Evolutionary conservation across 2,113 vertebrate species (phyloP), one percentile per base, ranked within the genome.

Genomic region (Neolamprologus fasciatus): DNA sequence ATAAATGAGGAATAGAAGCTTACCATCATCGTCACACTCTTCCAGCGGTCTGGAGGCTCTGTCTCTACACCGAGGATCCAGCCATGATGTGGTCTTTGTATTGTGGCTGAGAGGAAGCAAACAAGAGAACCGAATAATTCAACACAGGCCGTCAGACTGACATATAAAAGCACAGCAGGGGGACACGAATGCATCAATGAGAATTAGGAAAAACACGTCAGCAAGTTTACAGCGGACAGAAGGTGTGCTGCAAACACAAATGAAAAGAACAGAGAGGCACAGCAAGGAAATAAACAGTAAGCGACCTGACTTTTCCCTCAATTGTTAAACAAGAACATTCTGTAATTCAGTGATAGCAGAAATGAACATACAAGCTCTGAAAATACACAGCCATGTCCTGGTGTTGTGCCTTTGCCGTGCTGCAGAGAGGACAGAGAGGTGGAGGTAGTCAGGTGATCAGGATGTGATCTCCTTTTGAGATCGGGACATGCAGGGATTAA

Each of bases 21-120:
- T 98, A 99, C 99, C 99, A 97, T 99, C 98, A 88, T 99, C 99
- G 89, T 99, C 98, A 96, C 99, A 99, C 96, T 99, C 98, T 95
- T 99, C 98, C 94, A 98, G 96, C 93, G 98, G 97, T 95, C 99
- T 98, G 91, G 97, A 97, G 93, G 97, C 97, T 96, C 99, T 99
- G 95, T 97, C 98, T 96, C 98, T 96, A 96, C 98, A 99, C 95
- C 99, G 98, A 94, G 99, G 99, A 95, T 99, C 99, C 94, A 99
- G 95, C 98, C 99, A 99, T 92, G 99, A 99, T 86, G 99, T 99
- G 89, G 99, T 99, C 96, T 99, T 99, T 95, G 98, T 99, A 95
- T 99, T 99, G 95, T 99, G 99, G 97, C 99, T 99, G 93, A 84
- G 96, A 95, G 78, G 71, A 91, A 82, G 93, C 42, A 93, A 92